Conservation (phyloP, 1,140 invertebrate species). For the Brachionus manjavacas region DNA sequence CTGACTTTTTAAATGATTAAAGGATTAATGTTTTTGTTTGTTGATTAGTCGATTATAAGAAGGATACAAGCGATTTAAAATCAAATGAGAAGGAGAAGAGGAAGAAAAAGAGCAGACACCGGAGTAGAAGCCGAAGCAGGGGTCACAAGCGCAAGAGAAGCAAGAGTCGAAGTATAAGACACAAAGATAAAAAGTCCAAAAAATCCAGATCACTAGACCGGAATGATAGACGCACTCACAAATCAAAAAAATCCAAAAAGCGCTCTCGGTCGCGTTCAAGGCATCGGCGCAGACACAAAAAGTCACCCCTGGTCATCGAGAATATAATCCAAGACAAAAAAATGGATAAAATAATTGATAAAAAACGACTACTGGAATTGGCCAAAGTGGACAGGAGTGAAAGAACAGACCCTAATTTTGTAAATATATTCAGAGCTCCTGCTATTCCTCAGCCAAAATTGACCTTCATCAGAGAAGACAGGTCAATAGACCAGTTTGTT, state of each 20-base stretch:
- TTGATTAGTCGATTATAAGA: not conserved
- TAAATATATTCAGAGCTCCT: not conserved
- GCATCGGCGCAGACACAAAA: not conserved
- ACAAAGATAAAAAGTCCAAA: not conserved
- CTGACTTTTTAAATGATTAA: not conserved
- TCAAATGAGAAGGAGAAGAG: not conserved
- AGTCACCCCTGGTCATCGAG: not conserved
- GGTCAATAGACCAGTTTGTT: not conserved
- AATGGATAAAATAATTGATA: conserved; percentile 28
- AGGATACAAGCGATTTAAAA: not conserved
- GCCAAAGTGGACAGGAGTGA: not conserved
- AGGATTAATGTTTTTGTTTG: conserved; percentile 4
- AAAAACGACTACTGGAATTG: not conserved
- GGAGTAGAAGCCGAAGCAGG: not conserved
- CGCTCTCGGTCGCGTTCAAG: not conserved
- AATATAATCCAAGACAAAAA: not conserved
- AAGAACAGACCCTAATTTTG: not conserved
- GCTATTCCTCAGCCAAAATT: not conserved
- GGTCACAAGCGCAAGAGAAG: not conserved
- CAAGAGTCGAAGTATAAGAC: not conserved
- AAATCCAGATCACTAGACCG: not conserved
- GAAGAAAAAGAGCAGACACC: not conserved
- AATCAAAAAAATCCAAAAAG: not conserved
- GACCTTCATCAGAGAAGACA: not conserved
- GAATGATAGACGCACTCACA: not conserved